Evolutionary conservation across 2,797 vertebrate species (phyloP).

Genomic region (Falco berigora): DNA sequence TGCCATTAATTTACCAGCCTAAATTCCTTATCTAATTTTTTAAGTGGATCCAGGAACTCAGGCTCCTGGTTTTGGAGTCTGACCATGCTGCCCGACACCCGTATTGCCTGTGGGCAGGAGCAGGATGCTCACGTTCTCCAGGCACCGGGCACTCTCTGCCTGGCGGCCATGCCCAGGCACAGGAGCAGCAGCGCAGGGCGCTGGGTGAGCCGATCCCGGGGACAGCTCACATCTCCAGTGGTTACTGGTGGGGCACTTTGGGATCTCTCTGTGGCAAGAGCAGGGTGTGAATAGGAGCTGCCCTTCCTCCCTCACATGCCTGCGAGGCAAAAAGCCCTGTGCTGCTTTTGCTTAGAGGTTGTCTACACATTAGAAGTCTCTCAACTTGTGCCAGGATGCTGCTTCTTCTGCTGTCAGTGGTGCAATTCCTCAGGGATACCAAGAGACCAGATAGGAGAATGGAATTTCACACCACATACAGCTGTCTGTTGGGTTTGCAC

Average conservation of each 20-base stretch:
- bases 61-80: background rate
- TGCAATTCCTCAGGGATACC: background rate
- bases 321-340: background rate
- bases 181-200: background rate
- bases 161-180: rapidly evolving
- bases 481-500: background rate
- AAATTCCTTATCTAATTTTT: background rate
- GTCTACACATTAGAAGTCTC: background rate
- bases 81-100: rapidly evolving
- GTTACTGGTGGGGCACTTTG: background rate
- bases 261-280: background rate
- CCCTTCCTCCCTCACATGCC: background rate
- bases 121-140: background rate
- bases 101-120: background rate
- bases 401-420: background rate
- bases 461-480: background rate
- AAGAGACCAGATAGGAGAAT: background rate
- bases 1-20: background rate
- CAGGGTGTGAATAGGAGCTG: background rate
- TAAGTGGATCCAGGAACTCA: background rate
- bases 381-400: background rate
- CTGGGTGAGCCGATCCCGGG: background rate
- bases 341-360: background rate
- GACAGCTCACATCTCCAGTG: background rate
- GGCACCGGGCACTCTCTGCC: background rate